Evolutionary conservation across 1,140 invertebrate genomes (phyloP).

Genomic region (Luehdorfia chinensis): DNA sequence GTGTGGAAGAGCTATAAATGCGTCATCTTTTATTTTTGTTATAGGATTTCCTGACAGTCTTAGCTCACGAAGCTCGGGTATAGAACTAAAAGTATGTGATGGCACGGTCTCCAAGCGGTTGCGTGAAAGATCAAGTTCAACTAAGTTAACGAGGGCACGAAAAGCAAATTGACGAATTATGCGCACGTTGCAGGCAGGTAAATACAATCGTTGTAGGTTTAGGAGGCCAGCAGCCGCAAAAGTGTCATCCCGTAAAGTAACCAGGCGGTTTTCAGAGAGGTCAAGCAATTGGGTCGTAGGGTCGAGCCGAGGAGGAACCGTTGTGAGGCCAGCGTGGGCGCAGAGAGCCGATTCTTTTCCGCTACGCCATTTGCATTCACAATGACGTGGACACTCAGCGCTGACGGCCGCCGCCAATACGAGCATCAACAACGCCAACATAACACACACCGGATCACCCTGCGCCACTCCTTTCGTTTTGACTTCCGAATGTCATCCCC

Average conservation of each 20-base stretch:
- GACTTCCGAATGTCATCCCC: constrained; percentile 58
- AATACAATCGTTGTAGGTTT: constrained; percentile 88
- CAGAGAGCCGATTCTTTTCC: constrained; percentile 90
- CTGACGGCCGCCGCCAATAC: constrained; percentile 59
- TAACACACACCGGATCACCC: constrained; percentile 58
- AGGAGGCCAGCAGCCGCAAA: constrained; percentile 84
- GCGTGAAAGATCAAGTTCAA: constrained; percentile 87
- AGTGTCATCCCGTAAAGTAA: constrained; percentile 81
- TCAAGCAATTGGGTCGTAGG: constrained; percentile 88
- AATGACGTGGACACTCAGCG: constrained; percentile 82
- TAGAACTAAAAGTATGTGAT: constrained; percentile 82
- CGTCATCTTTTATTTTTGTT: constrained; percentile 81
- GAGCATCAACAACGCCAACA: constrained; percentile 65
- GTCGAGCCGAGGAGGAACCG: constrained; percentile 83
- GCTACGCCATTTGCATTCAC: constrained; percentile 91
- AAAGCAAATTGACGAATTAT: constrained; percentile 82
- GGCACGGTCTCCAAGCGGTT: constrained; percentile 84
- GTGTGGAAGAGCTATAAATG: constrained; percentile 82
- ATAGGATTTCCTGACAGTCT: constrained; percentile 86
- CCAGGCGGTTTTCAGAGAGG: constrained; percentile 84
- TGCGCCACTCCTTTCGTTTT: constrained; percentile 58
- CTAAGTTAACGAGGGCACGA: constrained; percentile 83
- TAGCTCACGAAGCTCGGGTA: constrained; percentile 86
- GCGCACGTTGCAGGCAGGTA: constrained; percentile 81
- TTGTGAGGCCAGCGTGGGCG: constrained; percentile 82